Evolutionary conservation across 2,888 invertebrate genomes (phyloP).

Genomic region (Micoletzkya japonica): DNA sequence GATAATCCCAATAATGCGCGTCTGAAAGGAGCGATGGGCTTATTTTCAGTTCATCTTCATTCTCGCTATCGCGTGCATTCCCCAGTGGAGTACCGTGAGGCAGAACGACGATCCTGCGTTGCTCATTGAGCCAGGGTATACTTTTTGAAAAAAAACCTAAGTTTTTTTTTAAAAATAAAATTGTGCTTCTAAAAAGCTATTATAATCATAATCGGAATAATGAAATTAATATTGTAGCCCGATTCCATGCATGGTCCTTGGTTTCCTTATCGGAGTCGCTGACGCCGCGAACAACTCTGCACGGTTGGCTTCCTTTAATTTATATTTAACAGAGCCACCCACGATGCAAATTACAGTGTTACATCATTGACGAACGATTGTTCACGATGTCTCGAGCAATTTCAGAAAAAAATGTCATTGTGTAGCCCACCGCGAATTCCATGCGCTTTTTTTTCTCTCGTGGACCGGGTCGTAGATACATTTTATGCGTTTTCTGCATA

Average conservation of each 20-base stretch:
- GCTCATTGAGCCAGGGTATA: constrained; percentile 11
- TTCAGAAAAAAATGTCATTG: neutral
- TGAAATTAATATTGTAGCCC: too few relatives aligned
- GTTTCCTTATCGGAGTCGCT: constrained; percentile 8
- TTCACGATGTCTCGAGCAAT: neutral
- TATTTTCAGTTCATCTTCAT: constrained; percentile 12
- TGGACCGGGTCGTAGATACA: too few relatives aligned
- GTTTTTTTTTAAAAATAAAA: too few relatives aligned
- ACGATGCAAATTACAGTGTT: neutral
- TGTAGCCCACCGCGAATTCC: too few relatives aligned
- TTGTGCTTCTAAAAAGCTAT: too few relatives aligned
- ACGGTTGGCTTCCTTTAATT: neutral
- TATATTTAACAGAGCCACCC: neutral
- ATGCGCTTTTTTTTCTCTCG: too few relatives aligned
- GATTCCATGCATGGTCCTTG: too few relatives aligned
- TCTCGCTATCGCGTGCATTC: neutral
- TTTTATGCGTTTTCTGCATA: too few relatives aligned
- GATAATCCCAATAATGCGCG: neutral
- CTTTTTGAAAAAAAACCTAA: too few relatives aligned
- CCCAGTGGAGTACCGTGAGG: constrained; percentile 20
- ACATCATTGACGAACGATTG: neutral
- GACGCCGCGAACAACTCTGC: constrained; percentile 19
- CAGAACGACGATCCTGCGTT: constrained; percentile 15
- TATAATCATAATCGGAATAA: too few relatives aligned
- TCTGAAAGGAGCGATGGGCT: too few relatives aligned